Conservation (phyloP, 2,797 vertebrate genomes). For the Ataeniobius toweri region DNA sequence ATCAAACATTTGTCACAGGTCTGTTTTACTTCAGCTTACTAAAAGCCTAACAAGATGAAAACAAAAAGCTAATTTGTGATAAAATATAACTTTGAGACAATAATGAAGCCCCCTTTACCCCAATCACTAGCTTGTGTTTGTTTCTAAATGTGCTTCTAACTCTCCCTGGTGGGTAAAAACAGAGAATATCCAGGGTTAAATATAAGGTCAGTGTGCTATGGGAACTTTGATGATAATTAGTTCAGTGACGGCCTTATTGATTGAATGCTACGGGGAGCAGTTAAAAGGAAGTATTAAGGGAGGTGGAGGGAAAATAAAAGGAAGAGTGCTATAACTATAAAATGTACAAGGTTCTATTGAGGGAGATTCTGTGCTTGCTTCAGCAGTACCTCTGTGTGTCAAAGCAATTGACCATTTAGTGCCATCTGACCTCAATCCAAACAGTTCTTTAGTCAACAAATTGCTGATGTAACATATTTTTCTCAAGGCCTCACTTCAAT, state of each 20-base stretch:
- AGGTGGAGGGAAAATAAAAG: conserved; percentile 7
- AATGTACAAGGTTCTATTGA: conserved; percentile 28
- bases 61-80: background rate
- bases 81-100: conserved; percentile 9
- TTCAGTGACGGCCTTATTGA: conserved; percentile 67
- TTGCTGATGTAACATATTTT: conserved; percentile 22
- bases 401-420: conserved; percentile 48
- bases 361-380: conserved; percentile 21
- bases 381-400: conserved; percentile 26
- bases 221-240: conserved; percentile 65
- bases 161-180: conserved; percentile 13
- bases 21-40: background rate
- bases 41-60: background rate
- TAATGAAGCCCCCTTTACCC: conserved; percentile 13
- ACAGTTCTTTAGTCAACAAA: conserved; percentile 34
- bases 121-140: conserved; percentile 14
- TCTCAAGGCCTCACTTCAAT: conserved; percentile 6
- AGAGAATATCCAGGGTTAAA: conserved; percentile 40
- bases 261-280: conserved; percentile 54
- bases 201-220: conserved; percentile 48
- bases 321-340: conserved; percentile 22
- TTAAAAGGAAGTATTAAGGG: conserved; percentile 42
- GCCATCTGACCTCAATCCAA: conserved; percentile 24
- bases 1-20: background rate
- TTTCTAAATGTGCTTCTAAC: conserved; percentile 2